A percentile compares a stretch with the other conserved stretches of the same genome.
phyloP scores from a whole-genome alignment of 1,140 invertebrate species.

The Heterodera carotae region DNA sequence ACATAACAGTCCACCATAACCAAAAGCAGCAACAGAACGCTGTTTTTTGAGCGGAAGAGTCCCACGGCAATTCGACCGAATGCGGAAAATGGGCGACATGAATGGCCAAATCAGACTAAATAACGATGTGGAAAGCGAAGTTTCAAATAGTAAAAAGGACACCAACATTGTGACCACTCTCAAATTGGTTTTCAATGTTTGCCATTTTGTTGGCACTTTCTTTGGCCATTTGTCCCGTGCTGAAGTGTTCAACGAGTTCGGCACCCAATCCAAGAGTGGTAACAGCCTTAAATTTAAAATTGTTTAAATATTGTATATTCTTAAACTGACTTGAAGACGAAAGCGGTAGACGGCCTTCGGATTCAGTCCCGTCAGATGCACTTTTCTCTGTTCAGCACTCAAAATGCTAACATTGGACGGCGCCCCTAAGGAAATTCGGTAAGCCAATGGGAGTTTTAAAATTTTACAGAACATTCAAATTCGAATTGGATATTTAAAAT shows the following conservation, averaged over 20 bases:
- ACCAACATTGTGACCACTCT: not conserved
- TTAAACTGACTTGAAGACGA: constrained; percentile 3
- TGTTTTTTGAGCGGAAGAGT: not conserved
- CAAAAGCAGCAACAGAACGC: not conserved
- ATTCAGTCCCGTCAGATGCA: not conserved
- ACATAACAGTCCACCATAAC: not conserved
- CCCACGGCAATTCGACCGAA: constrained; percentile 1
- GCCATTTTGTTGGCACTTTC: not conserved
- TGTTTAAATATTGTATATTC: not conserved
- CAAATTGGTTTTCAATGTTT: not conserved
- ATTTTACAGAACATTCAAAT: too few species aligned
- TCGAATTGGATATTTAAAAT: too few species aligned
- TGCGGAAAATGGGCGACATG: not conserved
- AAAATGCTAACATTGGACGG: constrained; percentile 34
- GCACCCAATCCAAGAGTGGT: constrained; percentile 29
- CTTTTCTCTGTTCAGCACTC: constrained; percentile 8
- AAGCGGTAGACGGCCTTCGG: constrained; percentile 21
- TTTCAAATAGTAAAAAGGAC: not conserved
- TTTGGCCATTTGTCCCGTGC: constrained; percentile 22
- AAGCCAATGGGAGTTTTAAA: too few species aligned
- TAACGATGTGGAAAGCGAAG: not conserved
- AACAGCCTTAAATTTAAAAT: constrained; percentile 13
- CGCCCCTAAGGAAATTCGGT: constrained; percentile 3
- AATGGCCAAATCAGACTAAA: not conserved
- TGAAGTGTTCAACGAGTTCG: constrained; percentile 30